Percentiles rank a stretch among this genome's conserved stretches.
These are phyloP conservation scores for Pogonophryne albipinna DNA, from an alignment of 2,797 vertebrate genomes.

Conservation along the genomic window DNA sequence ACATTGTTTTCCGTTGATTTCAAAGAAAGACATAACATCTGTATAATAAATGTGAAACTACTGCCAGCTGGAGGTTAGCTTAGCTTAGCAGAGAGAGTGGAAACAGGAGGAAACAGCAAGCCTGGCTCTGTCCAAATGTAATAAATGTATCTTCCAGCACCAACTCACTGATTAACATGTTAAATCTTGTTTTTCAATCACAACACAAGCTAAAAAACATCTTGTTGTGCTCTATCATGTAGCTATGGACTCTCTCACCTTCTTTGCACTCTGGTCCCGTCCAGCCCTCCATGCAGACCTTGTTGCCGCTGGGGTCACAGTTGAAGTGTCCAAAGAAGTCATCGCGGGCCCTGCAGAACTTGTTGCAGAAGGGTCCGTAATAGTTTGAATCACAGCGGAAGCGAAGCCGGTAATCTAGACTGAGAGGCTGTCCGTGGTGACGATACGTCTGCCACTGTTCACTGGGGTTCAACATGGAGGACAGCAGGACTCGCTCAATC, in stretches of 20 bases:
- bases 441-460: conserved; percentile 84
- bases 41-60: too few species aligned
- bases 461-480: conserved; percentile 87
- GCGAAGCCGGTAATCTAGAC: conserved; percentile 84
- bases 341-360: conserved; percentile 83
- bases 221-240: not conserved
- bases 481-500: conserved; percentile 84
- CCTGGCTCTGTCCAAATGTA: not conserved
- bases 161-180: not conserved
- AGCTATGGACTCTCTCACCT: conserved; percentile 64
- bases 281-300: conserved; percentile 88
- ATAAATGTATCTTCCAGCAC: not conserved
- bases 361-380: conserved; percentile 86
- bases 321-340: conserved; percentile 88
- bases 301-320: conserved; percentile 82
- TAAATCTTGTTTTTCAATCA: not conserved
- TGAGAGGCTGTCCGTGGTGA: conserved; percentile 79
- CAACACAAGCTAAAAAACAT: not conserved
- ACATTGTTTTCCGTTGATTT: not conserved
- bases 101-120: not conserved
- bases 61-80: not conserved
- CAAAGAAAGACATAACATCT: not conserved
- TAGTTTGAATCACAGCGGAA: conserved; percentile 86
- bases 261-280: conserved; percentile 82
- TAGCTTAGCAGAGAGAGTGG: not conserved